Evolutionary conservation across 1,140 invertebrate species (phyloP), one percentile per base, ranked within the genome.

Genomic region (Littorina saxatilis): DNA sequence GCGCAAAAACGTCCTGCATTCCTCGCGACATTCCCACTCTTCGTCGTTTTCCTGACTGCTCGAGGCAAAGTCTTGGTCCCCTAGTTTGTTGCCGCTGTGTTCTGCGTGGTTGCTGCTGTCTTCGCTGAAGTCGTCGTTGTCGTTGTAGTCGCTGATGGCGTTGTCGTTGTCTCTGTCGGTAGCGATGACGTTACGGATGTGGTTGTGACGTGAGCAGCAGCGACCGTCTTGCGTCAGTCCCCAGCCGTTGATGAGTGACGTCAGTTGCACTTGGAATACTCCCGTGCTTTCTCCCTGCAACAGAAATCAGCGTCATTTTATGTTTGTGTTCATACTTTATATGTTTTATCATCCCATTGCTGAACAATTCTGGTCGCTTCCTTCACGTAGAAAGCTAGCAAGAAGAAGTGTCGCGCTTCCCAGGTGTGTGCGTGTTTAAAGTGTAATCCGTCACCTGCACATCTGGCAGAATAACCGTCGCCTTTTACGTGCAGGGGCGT

Each of bases 211-310:
- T 4, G 77, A 68, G 61, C 86, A 87, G 63, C 86, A 87, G 32
- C 50, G 73, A 17, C 84, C 83, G n/a, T 58, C 63, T 29, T 79
- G 72, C 5, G 82, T 87, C 23, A 79, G 79, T 40, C 84, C 84
- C 40, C 79, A 61, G 52, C 83, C 75, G 73, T 87, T 87, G 76
- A 78, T 84, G 35, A 85, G 61, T 11, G 84, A 77, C 23, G 75
- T 79, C 39, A 87, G 82, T 63, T 82, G 77, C n/a, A 87, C 83
- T 73, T 87, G 83, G 37, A 87, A 87, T 29, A 84, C 81, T 3
- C 86, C 86, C 15, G 78, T 79, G 58, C 79, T 68, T 17, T 58
- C 55, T 61, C 68, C 81, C 85, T 86, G 81, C 37, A 76, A 47
- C 5, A 47, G 7, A 5, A 52, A 11, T 23, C 11, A 52, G 23